Evolutionary conservation across 2,113 vertebrate species (phyloP).

Genomic region (Catharus bicknelli): DNA sequence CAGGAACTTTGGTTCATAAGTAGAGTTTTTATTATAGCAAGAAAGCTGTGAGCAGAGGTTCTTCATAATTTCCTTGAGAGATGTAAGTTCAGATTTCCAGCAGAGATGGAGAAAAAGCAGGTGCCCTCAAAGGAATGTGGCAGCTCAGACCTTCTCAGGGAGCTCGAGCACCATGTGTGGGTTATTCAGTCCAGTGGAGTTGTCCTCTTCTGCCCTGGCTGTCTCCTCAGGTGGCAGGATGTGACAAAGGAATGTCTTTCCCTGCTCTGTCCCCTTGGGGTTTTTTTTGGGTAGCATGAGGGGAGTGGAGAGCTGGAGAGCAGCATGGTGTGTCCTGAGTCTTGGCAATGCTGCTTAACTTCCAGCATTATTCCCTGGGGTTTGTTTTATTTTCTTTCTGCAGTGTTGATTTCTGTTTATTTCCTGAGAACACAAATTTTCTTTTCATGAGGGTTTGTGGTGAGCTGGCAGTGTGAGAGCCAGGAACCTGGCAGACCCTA

Average conservation of each 20-base stretch:
- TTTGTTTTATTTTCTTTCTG: background rate
- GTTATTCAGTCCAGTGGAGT: background rate
- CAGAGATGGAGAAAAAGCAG: background rate
- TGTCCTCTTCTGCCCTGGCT: background rate
- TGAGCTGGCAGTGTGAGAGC: background rate
- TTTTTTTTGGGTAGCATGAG: background rate
- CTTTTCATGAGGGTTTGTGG: background rate
- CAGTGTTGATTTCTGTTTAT: background rate
- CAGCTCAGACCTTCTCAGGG: background rate
- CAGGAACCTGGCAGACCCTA: background rate
- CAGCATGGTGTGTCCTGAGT: accelerated
- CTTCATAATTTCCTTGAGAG: background rate
- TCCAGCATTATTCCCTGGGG: background rate
- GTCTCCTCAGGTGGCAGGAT: background rate
- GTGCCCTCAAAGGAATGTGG: background rate
- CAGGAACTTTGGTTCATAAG: background rate
- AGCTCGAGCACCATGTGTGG: accelerated
- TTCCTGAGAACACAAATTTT: background rate
- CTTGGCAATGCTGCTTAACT: background rate
- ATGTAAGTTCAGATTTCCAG: background rate
- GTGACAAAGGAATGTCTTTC: background rate
- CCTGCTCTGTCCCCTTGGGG: accelerated
- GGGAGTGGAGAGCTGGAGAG: background rate
- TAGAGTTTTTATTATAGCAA: background rate
- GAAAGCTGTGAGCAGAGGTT: background rate